Conservation (phyloP, 1,140 invertebrate genomes). For the Zaprionus camerounensis region DNA sequence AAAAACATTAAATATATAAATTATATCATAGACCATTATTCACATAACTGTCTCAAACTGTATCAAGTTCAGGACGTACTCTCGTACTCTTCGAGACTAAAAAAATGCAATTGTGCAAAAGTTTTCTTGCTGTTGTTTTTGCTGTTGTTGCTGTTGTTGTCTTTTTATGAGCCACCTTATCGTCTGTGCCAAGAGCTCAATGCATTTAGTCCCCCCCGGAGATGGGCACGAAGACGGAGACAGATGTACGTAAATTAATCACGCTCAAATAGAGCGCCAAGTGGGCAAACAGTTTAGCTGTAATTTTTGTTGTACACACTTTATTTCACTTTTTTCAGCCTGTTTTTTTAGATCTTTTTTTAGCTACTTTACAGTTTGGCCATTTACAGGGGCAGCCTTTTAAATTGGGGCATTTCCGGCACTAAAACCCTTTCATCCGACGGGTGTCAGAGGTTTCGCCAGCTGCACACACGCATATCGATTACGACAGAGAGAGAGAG, state of each 20-base stretch:
- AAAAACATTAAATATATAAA: neutral
- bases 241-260: constrained; percentile 75
- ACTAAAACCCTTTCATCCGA: constrained; percentile 37
- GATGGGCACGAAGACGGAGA: constrained; percentile 38
- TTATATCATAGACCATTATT: neutral
- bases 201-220: constrained; percentile 43
- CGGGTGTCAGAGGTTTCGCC: constrained; percentile 47
- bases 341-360: constrained; percentile 3
- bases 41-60: neutral
- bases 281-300: constrained; percentile 26
- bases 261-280: constrained; percentile 76
- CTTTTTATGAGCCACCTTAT: constrained; percentile 21
- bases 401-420: constrained; percentile 68
- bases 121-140: neutral
- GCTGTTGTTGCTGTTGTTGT: neutral
- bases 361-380: constrained; percentile 17
- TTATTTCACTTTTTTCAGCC: constrained; percentile 1
- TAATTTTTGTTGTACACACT: constrained; percentile 2
- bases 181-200: constrained; percentile 62
- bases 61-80: neutral
- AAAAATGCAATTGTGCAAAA: constrained; percentile 56
- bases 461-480: constrained; percentile 73
- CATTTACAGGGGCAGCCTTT: constrained; percentile 42
- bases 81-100: no score
- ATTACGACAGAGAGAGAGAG: constrained; percentile 46